A percentile compares a stretch with the other conserved stretches of the same genome.
Evolutionary conservation across 2,113 vertebrate species (phyloP).

Genomic region (Syrmaticus mikado): DNA sequence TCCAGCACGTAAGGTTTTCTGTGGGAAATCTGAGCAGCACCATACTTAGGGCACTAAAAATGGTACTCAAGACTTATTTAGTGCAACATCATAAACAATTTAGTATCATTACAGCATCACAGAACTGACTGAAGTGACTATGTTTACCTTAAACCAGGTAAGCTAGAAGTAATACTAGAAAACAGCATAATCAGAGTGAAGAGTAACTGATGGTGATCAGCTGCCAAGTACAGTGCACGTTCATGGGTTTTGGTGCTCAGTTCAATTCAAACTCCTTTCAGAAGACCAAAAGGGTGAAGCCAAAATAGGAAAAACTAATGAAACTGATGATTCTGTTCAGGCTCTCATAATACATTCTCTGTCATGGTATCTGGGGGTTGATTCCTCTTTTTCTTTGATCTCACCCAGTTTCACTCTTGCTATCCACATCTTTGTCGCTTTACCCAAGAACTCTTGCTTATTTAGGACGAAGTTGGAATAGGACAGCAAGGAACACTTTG

Average conservation of each 20-base stretch:
- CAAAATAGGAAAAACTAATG: neutral
- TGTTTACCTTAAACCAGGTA: neutral
- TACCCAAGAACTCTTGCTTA: neutral
- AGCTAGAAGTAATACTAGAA: neutral
- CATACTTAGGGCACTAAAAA: neutral
- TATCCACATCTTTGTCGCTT: neutral
- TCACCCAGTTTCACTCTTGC: neutral
- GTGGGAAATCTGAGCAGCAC: neutral
- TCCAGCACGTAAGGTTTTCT: neutral
- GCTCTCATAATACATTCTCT: neutral
- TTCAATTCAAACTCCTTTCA: neutral
- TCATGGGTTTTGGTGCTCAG: neutral
- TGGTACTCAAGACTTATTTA: neutral
- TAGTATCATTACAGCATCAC: neutral
- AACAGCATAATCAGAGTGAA: neutral
- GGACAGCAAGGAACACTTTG: neutral
- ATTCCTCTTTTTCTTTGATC: neutral
- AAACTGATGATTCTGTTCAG: neutral
- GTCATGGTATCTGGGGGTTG: neutral
- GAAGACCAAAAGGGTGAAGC: neutral
- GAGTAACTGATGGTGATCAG: neutral
- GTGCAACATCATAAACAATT: neutral
- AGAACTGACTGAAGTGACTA: neutral
- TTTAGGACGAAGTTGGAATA: neutral
- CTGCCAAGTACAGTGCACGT: rapidly evolving